Evolutionary conservation across 2,888 invertebrate genomes (phyloP), one percentile per base, ranked within the genome.

Genomic region (Papilio gigon): DNA sequence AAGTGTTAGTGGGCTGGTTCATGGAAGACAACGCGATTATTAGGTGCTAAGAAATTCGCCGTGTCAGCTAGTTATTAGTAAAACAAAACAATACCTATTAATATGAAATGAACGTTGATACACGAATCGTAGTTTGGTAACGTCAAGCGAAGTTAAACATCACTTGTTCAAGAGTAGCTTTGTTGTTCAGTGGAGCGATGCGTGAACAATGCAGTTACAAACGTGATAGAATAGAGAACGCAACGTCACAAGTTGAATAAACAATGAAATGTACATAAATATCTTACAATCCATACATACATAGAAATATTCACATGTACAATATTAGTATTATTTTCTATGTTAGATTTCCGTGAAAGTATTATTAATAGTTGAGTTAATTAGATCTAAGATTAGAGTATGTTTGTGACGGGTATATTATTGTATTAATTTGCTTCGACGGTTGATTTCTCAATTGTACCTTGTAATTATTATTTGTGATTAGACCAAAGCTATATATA

Each of bases 361-460:
- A 30, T 56, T 56, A 56, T 56, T 56, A 56, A 56, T 56, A 30
- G 30, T 17, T n/a, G 30, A 8, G 53, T 30, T 56, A 56, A 56
- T 27, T 56, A 56, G 53, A 56, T 56, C 27, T 56, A 56, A 27
- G 30, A 30, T 30, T 30, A 30, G 30, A 56, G 5, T 30, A 4
- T 56, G 53, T 30, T 17, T 56, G 17, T 56, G 53, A 30, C 53
- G 27, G 53, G 27, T 8, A 53, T n/a, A 50, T 50, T 50, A 50
- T 27, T 50, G 0, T 53, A n/a, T 30, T 56, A 56, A 30, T 30
- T 27, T 30, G 30, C 9, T 30, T n/a, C n/a, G n/a, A n/a, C n/a
- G n/a, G 30, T 56, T 30, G 53, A 56, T 30, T 30, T 56, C 30
- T 30, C 30, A 14, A 53, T 53, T 8, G 53, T 56, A 27, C 25